A percentile compares a stretch with the other conserved stretches of the same genome.
Conservation (phyloP, 2,888 invertebrate genomes). For the Xestia ashworthii region DNA sequence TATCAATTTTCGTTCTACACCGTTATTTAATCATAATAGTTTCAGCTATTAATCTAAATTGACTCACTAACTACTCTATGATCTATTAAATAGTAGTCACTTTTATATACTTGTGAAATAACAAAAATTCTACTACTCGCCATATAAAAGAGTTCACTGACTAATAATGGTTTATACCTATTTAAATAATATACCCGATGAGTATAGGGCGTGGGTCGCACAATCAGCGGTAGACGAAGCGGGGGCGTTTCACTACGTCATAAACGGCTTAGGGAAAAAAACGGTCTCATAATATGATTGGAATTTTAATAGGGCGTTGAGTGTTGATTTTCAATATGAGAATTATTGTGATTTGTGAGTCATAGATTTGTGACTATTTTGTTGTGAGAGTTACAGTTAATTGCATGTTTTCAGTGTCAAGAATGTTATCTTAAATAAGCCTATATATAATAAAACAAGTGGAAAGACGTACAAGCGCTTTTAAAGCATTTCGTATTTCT, state of each 20-base stretch:
- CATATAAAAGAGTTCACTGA: slow-evolving; percentile 50
- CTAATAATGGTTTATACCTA: slow-evolving; percentile 38
- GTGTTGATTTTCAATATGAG: slow-evolving; percentile 4
- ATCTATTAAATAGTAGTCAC: slow-evolving; percentile 7
- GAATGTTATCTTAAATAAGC: neutral
- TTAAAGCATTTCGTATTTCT: neutral
- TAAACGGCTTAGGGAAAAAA: slow-evolving; percentile 10
- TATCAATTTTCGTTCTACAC: neutral
- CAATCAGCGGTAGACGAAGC: slow-evolving; percentile 47
- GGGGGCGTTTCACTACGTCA: slow-evolving; percentile 40
- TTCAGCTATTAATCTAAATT: neutral
- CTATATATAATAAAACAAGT: neutral
- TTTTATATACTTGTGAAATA: neutral
- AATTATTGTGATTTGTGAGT: slow-evolving; percentile 23
- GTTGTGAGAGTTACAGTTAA: neutral
- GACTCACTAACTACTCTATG: slow-evolving; percentile 3
- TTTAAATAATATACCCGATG: slow-evolving; percentile 53
- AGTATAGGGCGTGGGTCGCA: slow-evolving; percentile 41
- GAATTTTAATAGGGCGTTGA: slow-evolving; percentile 38
- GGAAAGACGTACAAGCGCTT: neutral
- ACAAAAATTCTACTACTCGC: slow-evolving; percentile 12
- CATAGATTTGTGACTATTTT: slow-evolving; percentile 16
- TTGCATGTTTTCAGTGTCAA: neutral
- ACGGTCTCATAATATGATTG: slow-evolving; percentile 20
- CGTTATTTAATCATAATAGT: neutral